A percentile compares a stretch with the other conserved stretches of the same genome.
These are phyloP conservation scores for Nannoperca australis DNA, from an alignment of 2,797 vertebrate species.

Conservation along the genomic window DNA sequence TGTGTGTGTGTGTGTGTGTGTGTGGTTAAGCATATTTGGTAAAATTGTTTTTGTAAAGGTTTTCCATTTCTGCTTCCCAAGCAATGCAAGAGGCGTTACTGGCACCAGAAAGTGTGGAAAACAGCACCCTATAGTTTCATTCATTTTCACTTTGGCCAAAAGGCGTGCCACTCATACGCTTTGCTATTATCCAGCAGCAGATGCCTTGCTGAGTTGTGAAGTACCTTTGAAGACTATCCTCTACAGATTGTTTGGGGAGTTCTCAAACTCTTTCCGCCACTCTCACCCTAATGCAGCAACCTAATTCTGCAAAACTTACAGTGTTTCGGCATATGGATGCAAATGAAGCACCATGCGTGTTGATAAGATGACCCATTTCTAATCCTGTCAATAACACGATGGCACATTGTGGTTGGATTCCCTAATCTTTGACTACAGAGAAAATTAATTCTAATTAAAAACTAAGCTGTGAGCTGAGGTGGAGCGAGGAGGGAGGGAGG, in stretches of 20 bases:
- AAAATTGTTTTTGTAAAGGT: conserved; percentile 16
- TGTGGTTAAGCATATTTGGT: conserved; percentile 15
- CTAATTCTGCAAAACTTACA: conserved; percentile 42
- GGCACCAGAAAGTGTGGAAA: conserved; percentile 34
- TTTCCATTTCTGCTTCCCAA: conserved; percentile 24
- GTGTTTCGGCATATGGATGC: conserved; percentile 45
- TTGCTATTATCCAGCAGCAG: conserved; percentile 37
- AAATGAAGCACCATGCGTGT: conserved; percentile 49
- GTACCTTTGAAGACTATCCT: conserved; percentile 32
- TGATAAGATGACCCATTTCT: conserved; percentile 62
- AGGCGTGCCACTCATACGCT: conserved; percentile 35
- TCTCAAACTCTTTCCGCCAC: conserved; percentile 27
- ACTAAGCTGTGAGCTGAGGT: conserved; percentile 40
- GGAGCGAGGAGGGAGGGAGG: conserved; percentile 21
- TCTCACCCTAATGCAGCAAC: conserved; percentile 21
- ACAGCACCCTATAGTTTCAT: conserved; percentile 45
- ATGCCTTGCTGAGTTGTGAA: conserved; percentile 23
- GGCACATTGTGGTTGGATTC: conserved; percentile 55
- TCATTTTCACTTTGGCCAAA: conserved; percentile 53
- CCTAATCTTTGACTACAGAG: conserved; percentile 66
- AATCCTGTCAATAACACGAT: conserved; percentile 70
- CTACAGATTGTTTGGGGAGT: conserved; percentile 37
- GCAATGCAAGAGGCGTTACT: conserved; percentile 1
- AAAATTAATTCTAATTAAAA: conserved; percentile 71
- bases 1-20: background rate